phyloP scores from a whole-genome alignment of 2,888 invertebrate species.

The Anaspis maculata region DNA sequence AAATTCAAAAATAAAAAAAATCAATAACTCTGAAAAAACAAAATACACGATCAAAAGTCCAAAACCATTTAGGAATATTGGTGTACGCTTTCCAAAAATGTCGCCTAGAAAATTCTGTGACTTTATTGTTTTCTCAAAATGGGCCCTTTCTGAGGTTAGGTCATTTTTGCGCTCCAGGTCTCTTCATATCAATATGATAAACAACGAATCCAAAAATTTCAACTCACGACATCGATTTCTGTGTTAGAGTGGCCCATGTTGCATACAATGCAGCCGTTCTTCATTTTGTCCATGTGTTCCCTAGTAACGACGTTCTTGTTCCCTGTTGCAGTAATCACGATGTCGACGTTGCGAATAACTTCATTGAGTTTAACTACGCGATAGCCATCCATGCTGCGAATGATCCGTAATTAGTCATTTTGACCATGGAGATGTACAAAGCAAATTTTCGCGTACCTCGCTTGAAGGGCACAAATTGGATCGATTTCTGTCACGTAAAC shows the following conservation, averaged over 20 bases:
- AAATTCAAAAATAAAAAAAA: too few relatives aligned
- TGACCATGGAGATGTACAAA: not conserved
- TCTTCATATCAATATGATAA: conserved; percentile 4
- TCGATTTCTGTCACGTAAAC: conserved; percentile 93
- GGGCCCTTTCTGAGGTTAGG: too few relatives aligned
- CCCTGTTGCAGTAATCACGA: conserved; percentile 95
- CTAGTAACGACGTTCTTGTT: conserved; percentile 94
- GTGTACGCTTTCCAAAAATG: too few relatives aligned
- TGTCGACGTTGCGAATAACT: conserved; percentile 87
- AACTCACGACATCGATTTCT: conserved; percentile 82
- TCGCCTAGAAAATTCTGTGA: too few relatives aligned
- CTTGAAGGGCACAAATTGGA: conserved; percentile 95
- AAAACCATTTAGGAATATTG: too few relatives aligned
- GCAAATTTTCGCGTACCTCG: conserved; percentile 68
- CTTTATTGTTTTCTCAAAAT: too few relatives aligned
- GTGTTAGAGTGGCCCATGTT: conserved; percentile 98
- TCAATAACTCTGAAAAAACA: too few relatives aligned
- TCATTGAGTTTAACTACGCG: conserved; percentile 91
- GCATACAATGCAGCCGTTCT: conserved; percentile 89
- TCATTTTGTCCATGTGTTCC: conserved; percentile 95
- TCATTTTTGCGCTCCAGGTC: too few relatives aligned
- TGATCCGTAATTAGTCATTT: too few relatives aligned
- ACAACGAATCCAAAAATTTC: conserved; percentile 4
- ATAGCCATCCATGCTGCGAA: conserved; percentile 96
- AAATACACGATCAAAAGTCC: too few relatives aligned